Base-by-base conservation (phyloP, 2,113 vertebrate species). In the Trichomycterus rosablanca region DNA sequence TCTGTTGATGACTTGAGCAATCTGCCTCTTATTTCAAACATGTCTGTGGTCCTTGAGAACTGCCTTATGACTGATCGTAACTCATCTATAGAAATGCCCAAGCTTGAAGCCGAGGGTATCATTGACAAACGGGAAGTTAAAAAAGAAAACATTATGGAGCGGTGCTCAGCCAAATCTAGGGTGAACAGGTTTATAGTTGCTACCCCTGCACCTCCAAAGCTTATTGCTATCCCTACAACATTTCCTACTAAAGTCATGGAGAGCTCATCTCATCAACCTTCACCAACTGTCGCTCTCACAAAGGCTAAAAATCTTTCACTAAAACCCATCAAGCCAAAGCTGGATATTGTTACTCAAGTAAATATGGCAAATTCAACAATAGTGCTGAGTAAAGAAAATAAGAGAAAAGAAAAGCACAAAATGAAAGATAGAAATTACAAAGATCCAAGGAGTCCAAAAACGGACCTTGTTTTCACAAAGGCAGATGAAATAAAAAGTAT, bases 261-360 rank as follows among this genome's bases (percentile, higher is more conserved):
- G 46, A 77, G 83, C 10, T 83, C 88, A 16, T 83, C 88, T 0
- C 89, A 89, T 70, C 86, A 93, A 76, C 84, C 90, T 35, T 91
- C 90, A 44, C 86, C 94, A 57, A 88, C 90, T 4, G 85, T 91
- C n/a, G 87, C 92, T 70, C 89, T 97, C 81, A 88, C 90, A 48
- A 93, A 90, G 77, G 82, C 91, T 86, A 98, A 96, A 86, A 97
- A 90, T 58, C 86, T 92, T 74, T 87, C 92, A 0, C 72, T 98
- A 64, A 99, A 99, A 75, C 93, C 97, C 80, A 97, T 97, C 78
- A 96, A 98, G 75, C 94, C 94, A 86, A 98, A 98, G 89, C 87
- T 93, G 67, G 93, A 91, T 14, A 86, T 94, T 15, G 90, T 93
- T 78, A 86, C 92, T 76, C 94, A 99, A 82, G 91, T 93, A 14